phyloP scores from a whole-genome alignment of 2,888 invertebrate species.

The Tiphia femorata region DNA sequence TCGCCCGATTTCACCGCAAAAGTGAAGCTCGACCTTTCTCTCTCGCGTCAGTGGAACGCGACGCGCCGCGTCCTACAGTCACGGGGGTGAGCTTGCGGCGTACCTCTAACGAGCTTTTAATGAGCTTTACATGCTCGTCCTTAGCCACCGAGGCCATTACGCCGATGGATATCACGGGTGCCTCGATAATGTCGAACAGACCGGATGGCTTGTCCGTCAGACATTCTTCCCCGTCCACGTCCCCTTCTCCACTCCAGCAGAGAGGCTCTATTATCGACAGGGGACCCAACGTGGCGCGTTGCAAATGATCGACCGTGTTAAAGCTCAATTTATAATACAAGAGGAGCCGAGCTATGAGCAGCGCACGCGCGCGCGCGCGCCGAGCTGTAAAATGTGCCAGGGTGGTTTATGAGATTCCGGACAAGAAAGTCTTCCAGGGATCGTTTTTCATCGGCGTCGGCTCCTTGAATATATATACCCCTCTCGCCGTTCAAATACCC shows the following conservation, averaged over 20 bases:
- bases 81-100: slow-evolving; percentile 20
- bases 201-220: slow-evolving; percentile 9
- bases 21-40: slow-evolving; percentile 1
- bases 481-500: no score
- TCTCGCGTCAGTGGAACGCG: neutral
- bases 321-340: slow-evolving; percentile 18
- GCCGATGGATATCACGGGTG: slow-evolving; percentile 41
- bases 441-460: no score
- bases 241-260: slow-evolving; percentile 11
- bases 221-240: slow-evolving; percentile 14
- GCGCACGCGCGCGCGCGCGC: no score
- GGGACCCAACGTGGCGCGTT: neutral
- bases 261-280: slow-evolving; percentile 13
- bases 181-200: slow-evolving; percentile 35
- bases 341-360: neutral
- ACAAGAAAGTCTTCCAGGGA: no score
- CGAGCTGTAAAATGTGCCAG: slow-evolving; percentile 2
- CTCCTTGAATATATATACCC: no score
- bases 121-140: slow-evolving; percentile 42
- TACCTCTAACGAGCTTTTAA: slow-evolving; percentile 58
- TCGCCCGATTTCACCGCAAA: slow-evolving; percentile 31
- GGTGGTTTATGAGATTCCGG: no score
- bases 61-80: no score
- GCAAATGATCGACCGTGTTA: slow-evolving; percentile 12
- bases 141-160: slow-evolving; percentile 28